phyloP scores from a whole-genome alignment of 1,140 invertebrate species.

The Choristoneura fumiferana region DNA sequence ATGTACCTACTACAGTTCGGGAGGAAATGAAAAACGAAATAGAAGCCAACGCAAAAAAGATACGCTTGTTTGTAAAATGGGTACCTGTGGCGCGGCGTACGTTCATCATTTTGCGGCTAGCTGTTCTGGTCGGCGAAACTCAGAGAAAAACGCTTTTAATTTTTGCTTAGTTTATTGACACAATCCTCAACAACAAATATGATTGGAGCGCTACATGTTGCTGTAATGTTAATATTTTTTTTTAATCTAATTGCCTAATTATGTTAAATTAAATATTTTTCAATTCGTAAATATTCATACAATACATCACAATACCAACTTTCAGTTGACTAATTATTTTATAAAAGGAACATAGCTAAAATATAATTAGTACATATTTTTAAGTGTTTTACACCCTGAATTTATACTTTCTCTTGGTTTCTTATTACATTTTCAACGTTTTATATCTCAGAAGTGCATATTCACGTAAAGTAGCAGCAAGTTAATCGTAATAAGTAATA shows the following conservation, averaged over 20 bases:
- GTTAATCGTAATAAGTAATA: neutral
- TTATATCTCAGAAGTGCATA: too few relatives aligned
- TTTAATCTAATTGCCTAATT: conserved; percentile 58
- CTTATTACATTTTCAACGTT: conserved; percentile 23
- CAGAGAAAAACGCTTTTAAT: conserved; percentile 9
- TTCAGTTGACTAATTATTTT: conserved; percentile 67
- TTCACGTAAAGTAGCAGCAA: conserved; percentile 18
- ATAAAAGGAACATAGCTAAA: conserved; percentile 71
- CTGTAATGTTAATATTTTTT: conserved; percentile 51
- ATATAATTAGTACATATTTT: conserved; percentile 44
- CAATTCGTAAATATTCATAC: conserved; percentile 63
- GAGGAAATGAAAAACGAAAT: too few relatives aligned
- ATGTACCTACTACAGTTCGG: too few relatives aligned
- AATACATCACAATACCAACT: conserved; percentile 75
- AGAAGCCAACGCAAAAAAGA: too few relatives aligned
- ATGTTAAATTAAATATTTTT: conserved; percentile 67
- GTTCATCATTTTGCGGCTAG: too few relatives aligned
- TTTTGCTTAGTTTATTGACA: conserved; percentile 71
- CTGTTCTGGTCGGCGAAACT: neutral
- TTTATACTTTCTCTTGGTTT: conserved; percentile 32
- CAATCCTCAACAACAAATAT: conserved; percentile 69
- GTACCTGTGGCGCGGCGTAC: too few relatives aligned
- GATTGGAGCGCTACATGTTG: conserved; percentile 62
- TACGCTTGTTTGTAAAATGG: too few relatives aligned
- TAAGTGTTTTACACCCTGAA: conserved; percentile 59